A percentile compares a stretch with the other conserved stretches of the same genome.
These are phyloP conservation scores for Adoxophyes honmai DNA, from an alignment of 1,140 invertebrate species.

Conservation along the genomic window DNA sequence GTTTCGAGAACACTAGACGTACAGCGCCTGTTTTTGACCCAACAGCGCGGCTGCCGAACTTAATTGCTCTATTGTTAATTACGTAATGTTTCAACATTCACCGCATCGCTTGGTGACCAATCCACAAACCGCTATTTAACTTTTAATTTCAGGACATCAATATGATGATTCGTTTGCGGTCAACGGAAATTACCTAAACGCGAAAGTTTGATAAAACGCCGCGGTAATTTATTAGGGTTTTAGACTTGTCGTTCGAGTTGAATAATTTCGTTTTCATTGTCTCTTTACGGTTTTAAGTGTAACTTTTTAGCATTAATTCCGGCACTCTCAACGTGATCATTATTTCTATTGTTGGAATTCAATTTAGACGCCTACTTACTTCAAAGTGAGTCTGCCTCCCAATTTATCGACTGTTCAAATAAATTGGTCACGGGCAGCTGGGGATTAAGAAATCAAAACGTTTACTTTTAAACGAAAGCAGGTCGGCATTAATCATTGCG, in stretches of 20 bases:
- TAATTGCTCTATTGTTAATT: slow-evolving; percentile 77
- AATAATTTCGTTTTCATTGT: not conserved
- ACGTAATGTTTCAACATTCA: slow-evolving; percentile 66
- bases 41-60: slow-evolving; percentile 52
- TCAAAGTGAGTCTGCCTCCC: not conserved
- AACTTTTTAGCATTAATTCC: not conserved
- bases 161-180: slow-evolving; percentile 14
- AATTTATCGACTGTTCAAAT: slow-evolving; percentile 30
- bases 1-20: too few species aligned
- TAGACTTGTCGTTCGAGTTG: slow-evolving; percentile 1
- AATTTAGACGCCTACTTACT: not conserved
- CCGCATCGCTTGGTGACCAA: slow-evolving; percentile 57
- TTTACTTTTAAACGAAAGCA: slow-evolving; percentile 59
- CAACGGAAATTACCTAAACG: not conserved
- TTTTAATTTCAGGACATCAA: slow-evolving; percentile 41
- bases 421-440: slow-evolving; percentile 46
- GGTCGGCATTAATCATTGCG: slow-evolving; percentile 54
- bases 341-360: not conserved
- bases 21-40: slow-evolving; percentile 62
- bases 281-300: not conserved
- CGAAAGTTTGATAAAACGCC: not conserved
- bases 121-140: slow-evolving; percentile 51
- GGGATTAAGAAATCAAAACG: slow-evolving; percentile 58
- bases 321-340: not conserved
- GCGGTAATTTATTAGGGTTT: not conserved